phyloP scores from a whole-genome alignment of 2,797 vertebrate genomes.

The Sparidentex hasta region DNA sequence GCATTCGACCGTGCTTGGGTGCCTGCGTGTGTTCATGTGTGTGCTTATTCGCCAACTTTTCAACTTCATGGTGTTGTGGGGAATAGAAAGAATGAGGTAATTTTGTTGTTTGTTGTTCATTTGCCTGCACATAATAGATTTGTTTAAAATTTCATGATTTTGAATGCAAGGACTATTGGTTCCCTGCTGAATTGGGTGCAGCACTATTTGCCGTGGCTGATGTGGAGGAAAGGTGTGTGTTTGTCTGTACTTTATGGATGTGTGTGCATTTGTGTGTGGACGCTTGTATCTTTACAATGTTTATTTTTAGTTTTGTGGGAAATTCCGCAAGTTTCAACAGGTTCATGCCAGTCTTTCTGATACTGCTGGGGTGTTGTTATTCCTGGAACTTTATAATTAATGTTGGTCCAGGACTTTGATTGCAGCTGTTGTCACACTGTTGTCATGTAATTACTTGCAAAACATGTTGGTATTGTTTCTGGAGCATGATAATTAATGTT shows the following conservation, averaged over 20 bases:
- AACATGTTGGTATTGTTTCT: too few relatives aligned
- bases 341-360: background rate
- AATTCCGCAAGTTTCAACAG: conserved; percentile 11
- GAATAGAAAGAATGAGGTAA: conserved; percentile 47
- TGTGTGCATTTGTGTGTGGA: background rate
- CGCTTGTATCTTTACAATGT: background rate
- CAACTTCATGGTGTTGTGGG: conserved; percentile 23
- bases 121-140: conserved; percentile 65
- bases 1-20: background rate
- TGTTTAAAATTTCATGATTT: conserved; percentile 71
- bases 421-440: too few relatives aligned
- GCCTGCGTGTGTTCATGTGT: background rate
- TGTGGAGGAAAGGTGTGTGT: conserved; percentile 18
- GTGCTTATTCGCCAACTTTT: conserved; percentile 28
- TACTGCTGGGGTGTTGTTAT: too few relatives aligned
- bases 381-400: too few relatives aligned
- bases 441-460: too few relatives aligned
- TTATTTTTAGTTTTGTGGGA: background rate
- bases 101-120: conserved; percentile 61
- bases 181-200: conserved; percentile 37
- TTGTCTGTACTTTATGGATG: background rate
- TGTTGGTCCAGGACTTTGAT: too few relatives aligned
- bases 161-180: conserved; percentile 35
- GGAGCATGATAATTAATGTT: too few relatives aligned
- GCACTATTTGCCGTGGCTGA: conserved; percentile 38